Evolutionary conservation across 2,113 vertebrate species (phyloP), one percentile per base, ranked within the genome.

Genomic region (Pollachius pollachius): DNA sequence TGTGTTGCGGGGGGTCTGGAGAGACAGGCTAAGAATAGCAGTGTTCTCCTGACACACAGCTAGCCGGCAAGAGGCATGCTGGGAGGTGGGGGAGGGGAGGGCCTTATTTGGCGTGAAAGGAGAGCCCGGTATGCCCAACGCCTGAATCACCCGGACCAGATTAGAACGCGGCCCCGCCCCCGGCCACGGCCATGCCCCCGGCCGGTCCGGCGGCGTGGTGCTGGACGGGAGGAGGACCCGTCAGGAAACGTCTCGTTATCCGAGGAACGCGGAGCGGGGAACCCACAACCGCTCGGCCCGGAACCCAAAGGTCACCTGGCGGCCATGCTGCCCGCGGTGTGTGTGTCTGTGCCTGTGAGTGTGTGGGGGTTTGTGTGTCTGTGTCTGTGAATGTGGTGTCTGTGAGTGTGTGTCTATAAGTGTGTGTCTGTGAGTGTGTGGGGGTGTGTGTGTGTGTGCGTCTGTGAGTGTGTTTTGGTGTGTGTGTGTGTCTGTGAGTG

Each of bases 401-500:
- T 23, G 59, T 60, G 59, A 23, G 59, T 60, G 59, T 60, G 58
- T 60, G 58, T 21, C 7, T 21, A 19, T 60, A 19, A 23, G 58
- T 60, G 58, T 60, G 58, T 60, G 58, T 21, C 7, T 21, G 58
- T 60, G 58, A 23, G 58, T 60, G 58, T 60, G 58, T 21, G 58
- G 5, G 58, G 21, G 58, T 21, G 58, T 60, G 18, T 21, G 58
- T n/a, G 57, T 59, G 57, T 59, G 57, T 59, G 57, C n/a, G 57
- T 59, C 6, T 59, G 57, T 59, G 57, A 5, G 4, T 7, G 57
- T 18, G 69, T 70, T 58, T 23, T 63, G 21, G 30, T n/a, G 6
- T 17, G 34, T 75, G 74, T 76, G 63, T 68, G 63, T 19, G 2
- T 37, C 3, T 48, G 15, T 64, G 63, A 1, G 63, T 64, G 63